phyloP scores from a whole-genome alignment of 1,140 invertebrate genomes.

The Cydia pomonella region DNA sequence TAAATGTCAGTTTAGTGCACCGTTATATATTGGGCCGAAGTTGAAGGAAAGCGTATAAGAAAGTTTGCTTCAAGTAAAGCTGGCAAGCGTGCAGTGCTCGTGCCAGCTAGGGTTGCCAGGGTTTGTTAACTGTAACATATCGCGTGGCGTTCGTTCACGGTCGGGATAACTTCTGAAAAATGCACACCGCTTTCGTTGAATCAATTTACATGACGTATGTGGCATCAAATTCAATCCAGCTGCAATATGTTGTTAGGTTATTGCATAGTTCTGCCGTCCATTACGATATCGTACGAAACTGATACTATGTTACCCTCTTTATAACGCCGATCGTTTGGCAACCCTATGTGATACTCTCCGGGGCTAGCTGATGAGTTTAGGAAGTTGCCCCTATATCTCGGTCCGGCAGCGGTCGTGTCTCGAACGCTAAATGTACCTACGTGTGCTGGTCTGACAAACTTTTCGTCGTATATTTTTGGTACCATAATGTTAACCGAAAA shows the following conservation, averaged over 20 bases:
- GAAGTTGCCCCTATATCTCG: slow-evolving; percentile 51
- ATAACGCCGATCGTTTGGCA: neutral
- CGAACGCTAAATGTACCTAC: slow-evolving; percentile 39
- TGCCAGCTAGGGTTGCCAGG: slow-evolving; percentile 19
- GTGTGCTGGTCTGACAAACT: slow-evolving; percentile 34
- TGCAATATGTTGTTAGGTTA: slow-evolving; percentile 6
- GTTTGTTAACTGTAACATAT: slow-evolving; percentile 28
- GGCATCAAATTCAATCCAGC: slow-evolving; percentile 14
- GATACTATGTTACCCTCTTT: neutral
- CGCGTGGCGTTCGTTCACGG: slow-evolving; percentile 17
- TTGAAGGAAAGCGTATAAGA: slow-evolving; percentile 55
- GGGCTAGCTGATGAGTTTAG: slow-evolving; percentile 57
- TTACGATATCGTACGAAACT: neutral
- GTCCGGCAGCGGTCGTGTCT: slow-evolving; percentile 44
- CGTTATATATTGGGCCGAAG: slow-evolving; percentile 45
- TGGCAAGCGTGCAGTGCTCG: slow-evolving; percentile 34
- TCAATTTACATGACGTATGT: slow-evolving; percentile 23
- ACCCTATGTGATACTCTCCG: slow-evolving; percentile 41
- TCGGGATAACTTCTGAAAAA: slow-evolving; percentile 18
- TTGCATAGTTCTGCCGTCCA: neutral
- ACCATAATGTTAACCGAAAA: neutral
- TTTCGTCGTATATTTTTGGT: neutral
- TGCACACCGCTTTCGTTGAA: slow-evolving; percentile 7
- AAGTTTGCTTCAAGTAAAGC: slow-evolving; percentile 67
- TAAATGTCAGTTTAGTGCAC: slow-evolving; percentile 38